phyloP scores from a whole-genome alignment of 2,888 invertebrate species.

The Meliscaeva auricollis region DNA sequence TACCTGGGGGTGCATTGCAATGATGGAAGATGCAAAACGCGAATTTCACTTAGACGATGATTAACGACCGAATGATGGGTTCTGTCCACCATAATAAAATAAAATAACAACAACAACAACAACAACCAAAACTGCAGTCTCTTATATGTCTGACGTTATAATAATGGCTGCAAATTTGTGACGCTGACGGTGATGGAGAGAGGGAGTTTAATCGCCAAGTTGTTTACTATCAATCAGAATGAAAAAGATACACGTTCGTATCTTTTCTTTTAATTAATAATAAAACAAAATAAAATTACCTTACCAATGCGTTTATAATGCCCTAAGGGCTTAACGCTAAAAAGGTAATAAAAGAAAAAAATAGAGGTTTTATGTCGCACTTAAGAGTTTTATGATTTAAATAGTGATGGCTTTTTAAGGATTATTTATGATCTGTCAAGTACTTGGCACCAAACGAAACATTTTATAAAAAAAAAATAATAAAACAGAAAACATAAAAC shows the following conservation, averaged over 20 bases:
- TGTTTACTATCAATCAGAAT: slow-evolving; percentile 63
- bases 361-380: slow-evolving; percentile 30
- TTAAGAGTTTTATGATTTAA: slow-evolving; percentile 50
- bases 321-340: slow-evolving; percentile 14
- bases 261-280: slow-evolving; percentile 28
- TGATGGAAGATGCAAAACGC: slow-evolving; percentile 74
- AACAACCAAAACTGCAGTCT: slow-evolving; percentile 6
- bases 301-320: slow-evolving; percentile 1
- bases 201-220: slow-evolving; percentile 66
- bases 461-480: neutral
- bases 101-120: neutral
- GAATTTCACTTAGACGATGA: slow-evolving; percentile 77
- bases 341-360: slow-evolving; percentile 45
- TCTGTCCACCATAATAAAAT: slow-evolving; percentile 46
- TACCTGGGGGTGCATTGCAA: slow-evolving; percentile 15
- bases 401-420: neutral
- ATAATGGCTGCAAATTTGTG: slow-evolving; percentile 72
- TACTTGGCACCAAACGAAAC: slow-evolving; percentile 47
- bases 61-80: slow-evolving; percentile 72
- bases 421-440: slow-evolving; percentile 74
- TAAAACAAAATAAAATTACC: neutral
- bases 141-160: slow-evolving; percentile 42
- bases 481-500: slow-evolving; percentile 13
- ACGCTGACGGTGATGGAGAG: slow-evolving; percentile 74
- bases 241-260: neutral